A percentile compares a stretch with the other conserved stretches of the same genome.
Evolutionary conservation across 2,113 vertebrate species (phyloP).

Genomic region (Ramphastos sulfuratus): DNA sequence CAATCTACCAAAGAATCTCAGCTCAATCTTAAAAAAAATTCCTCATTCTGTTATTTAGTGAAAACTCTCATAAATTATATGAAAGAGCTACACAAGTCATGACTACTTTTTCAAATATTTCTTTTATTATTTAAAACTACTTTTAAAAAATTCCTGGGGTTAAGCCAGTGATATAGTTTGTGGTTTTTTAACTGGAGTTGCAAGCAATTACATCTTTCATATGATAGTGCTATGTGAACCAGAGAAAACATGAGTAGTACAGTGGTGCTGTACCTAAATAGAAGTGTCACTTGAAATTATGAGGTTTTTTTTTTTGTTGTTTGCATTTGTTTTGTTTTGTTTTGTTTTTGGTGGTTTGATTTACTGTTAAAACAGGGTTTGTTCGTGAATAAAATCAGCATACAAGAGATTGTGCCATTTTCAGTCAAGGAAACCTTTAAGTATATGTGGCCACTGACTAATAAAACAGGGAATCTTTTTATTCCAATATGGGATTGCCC

Average conservation of each 20-base stretch:
- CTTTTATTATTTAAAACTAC: background rate
- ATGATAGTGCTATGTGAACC: background rate
- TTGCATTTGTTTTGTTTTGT: no score
- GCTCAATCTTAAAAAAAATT: no score
- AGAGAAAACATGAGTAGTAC: background rate
- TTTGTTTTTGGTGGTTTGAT: background rate
- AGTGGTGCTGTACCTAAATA: background rate
- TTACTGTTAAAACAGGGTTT: background rate
- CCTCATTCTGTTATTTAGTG: no score
- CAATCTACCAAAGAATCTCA: conserved; percentile 13
- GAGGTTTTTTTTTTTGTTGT: no score
- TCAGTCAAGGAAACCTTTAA: background rate
- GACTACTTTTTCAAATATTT: background rate
- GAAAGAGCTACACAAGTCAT: background rate
- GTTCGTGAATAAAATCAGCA: background rate
- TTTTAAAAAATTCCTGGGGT: background rate
- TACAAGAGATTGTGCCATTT: background rate
- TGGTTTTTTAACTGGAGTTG: background rate
- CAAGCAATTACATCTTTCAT: background rate
- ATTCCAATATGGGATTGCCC: background rate
- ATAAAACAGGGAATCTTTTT: background rate
- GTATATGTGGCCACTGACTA: background rate
- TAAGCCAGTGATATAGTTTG: background rate
- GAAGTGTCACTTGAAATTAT: background rate
- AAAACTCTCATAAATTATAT: no score